Conservation (phyloP, 2,797 vertebrate genomes). For the Siniperca obscura region DNA sequence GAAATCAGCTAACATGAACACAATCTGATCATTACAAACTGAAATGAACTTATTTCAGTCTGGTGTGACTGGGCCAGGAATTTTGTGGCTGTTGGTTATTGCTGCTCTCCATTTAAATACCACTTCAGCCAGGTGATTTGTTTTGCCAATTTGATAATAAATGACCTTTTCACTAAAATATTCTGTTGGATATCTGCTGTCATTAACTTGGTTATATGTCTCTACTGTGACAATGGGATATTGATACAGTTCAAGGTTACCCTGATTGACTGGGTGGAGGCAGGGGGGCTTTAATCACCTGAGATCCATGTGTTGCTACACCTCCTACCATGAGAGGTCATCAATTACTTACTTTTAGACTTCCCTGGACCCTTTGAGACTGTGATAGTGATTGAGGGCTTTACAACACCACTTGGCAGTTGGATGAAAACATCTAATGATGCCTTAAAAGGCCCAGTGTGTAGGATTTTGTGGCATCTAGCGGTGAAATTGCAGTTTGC, state of each 20-base stretch:
- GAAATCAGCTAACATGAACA: too few species aligned
- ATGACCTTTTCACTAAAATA: not conserved
- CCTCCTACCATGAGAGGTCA: conserved; percentile 6
- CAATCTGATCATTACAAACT: too few species aligned
- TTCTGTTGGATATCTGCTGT: not conserved
- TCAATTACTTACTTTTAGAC: conserved; percentile 16
- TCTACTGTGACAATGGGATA: not conserved
- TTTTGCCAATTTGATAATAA: not conserved
- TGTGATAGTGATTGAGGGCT: conserved; percentile 6
- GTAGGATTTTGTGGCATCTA: too few species aligned
- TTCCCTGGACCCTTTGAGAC: conserved; percentile 20
- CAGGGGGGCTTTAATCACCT: not conserved
- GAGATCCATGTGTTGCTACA: not conserved
- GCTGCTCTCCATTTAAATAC: too few species aligned
- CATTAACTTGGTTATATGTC: not conserved
- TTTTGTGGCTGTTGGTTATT: too few species aligned
- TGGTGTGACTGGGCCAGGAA: too few species aligned
- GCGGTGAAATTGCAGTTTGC: too few species aligned
- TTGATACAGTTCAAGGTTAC: not conserved
- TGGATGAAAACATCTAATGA: conserved; percentile 32
- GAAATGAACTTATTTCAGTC: too few species aligned
- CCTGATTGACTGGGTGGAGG: not conserved
- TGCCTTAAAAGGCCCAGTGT: not conserved
- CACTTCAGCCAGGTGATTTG: too few species aligned
- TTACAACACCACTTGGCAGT: conserved; percentile 11